Conservation (phyloP, 2,797 vertebrate genomes). For the Lepus oiostolus region DNA sequence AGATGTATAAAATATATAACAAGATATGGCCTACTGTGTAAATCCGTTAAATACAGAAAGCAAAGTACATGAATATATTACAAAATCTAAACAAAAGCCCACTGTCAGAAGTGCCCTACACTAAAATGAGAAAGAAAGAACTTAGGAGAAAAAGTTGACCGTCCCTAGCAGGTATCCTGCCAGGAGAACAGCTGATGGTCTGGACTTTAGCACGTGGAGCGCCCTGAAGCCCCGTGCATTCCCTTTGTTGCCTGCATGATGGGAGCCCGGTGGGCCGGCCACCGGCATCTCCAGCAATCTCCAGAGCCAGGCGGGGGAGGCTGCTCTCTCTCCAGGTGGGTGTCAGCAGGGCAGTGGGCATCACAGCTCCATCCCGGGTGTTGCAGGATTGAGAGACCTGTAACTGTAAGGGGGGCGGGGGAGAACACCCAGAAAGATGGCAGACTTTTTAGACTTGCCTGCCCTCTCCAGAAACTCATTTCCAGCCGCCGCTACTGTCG, state of each 20-base stretch:
- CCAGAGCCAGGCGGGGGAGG: background rate
- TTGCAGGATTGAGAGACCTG: background rate
- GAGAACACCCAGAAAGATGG: background rate
- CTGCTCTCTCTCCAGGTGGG: constrained; percentile 66
- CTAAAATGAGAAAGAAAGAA: background rate
- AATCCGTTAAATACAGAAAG: constrained; percentile 33
- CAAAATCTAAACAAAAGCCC: constrained; percentile 12
- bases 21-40: background rate
- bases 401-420: background rate
- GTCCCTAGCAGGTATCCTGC: too few species aligned
- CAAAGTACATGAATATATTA: background rate
- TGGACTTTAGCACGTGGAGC: background rate
- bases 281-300: constrained; percentile 62
- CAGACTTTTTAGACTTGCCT: background rate
- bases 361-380: background rate
- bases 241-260: constrained; percentile 47
- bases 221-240: background rate
- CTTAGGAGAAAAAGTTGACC: background rate
- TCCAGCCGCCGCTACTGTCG: background rate
- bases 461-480: background rate
- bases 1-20: background rate
- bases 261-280: constrained; percentile 14
- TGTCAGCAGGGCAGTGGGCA: constrained; percentile 30
- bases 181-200: too few species aligned
- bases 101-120: background rate